Base-by-base conservation (phyloP, 2,113 vertebrate species). In the Herpetotheres cachinnans region DNA sequence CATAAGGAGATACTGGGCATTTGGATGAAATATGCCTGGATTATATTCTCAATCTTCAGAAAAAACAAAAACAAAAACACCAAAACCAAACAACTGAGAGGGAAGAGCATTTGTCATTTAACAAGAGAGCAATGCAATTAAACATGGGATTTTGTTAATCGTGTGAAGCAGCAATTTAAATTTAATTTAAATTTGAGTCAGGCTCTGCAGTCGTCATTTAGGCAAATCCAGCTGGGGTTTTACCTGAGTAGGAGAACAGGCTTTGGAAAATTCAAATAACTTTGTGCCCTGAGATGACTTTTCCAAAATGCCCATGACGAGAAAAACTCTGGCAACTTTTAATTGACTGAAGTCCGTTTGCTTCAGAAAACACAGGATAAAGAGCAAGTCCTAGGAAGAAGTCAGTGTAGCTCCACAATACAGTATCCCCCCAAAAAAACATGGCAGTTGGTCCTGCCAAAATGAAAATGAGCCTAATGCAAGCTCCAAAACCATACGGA, bases 161-260 rank as follows among this genome's bases (percentile, higher is more conserved):
- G 46, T 19, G 82, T 3, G 46, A 91, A 94, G 89, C 58, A 70
- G 91, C 84, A n/a, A 96, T 96, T 97, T 94, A 71, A 96, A 96
- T 95, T 80, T 91, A 9, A 97, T 96, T 96, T 94, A 90, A 91
- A 93, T 93, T 82, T 38, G 84, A 94, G 89, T 87, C 93, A 86
- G 79, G 84, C 93, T 95, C 93, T 18, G 67, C 82, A 96, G 84
- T 71, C 96, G 87, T 95, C 95, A 82, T 62, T 95, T 96, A 97
- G 89, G 96, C 95, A 97, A 97, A 95, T 95, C 38, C 94, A 78
- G 72, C 55, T 74, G 96, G 96, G 91, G 82, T 96, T 97, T 96
- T 79, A 97, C 94, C 96, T 55, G 90, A 82, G 96, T 71, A 80
- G 97, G 96, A 96, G 93, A 97, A 96, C 95, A 95, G 94, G 94